Evolutionary conservation across 2,888 invertebrate species (phyloP).

Genomic region (Opisthograptis luteolata): DNA sequence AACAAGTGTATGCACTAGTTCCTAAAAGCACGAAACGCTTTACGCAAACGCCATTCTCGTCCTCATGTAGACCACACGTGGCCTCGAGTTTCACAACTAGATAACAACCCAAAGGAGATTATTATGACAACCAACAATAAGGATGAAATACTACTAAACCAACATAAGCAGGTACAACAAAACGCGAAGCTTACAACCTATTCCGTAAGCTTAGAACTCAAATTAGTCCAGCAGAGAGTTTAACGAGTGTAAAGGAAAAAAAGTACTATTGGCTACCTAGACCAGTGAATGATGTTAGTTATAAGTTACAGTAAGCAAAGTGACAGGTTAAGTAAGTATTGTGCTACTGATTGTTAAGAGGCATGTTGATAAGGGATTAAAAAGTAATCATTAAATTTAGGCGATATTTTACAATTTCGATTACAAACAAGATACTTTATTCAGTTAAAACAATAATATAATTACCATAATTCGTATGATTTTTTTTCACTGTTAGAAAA

Average conservation of each 20-base stretch:
- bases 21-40: slow-evolving; percentile 30
- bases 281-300: slow-evolving; percentile 59
- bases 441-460: too few species aligned
- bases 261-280: slow-evolving; percentile 45
- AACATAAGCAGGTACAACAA: slow-evolving; percentile 5
- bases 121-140: slow-evolving; percentile 61
- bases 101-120: slow-evolving; percentile 55
- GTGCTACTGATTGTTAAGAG: slow-evolving; percentile 57
- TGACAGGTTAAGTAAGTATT: slow-evolving; percentile 62
- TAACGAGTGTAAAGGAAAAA: slow-evolving; percentile 16
- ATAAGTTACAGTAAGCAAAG: slow-evolving; percentile 62
- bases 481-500: too few species aligned
- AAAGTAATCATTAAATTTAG: slow-evolving; percentile 28
- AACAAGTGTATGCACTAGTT: background rate
- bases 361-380: slow-evolving; percentile 37
- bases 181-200: slow-evolving; percentile 15
- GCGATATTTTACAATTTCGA: too few species aligned
- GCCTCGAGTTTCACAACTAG: slow-evolving; percentile 40
- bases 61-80: slow-evolving; percentile 50
- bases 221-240: background rate
- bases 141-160: slow-evolving; percentile 52
- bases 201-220: background rate
- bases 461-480: too few species aligned
- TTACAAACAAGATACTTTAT: too few species aligned
- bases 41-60: slow-evolving; percentile 20